A percentile compares a stretch with the other conserved stretches of the same genome.
Conservation (phyloP, 2,888 invertebrate genomes). For the Acanthococcus lagerstroemiae region DNA sequence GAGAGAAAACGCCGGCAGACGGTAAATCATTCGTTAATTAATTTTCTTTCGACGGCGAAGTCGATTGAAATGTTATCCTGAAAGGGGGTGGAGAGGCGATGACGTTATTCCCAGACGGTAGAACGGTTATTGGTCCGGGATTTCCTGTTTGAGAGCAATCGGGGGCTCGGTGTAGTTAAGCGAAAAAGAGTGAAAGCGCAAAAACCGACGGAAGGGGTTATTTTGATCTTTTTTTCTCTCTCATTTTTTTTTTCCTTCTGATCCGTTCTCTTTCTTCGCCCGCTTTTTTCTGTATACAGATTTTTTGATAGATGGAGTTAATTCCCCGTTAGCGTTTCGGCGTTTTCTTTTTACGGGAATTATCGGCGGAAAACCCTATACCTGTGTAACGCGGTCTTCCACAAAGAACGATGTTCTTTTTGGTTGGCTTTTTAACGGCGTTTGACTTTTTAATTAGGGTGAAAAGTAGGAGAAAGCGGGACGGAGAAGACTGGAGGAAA, state of each 20-base stretch:
- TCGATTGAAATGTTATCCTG: slow-evolving; percentile 1
- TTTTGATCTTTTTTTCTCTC: not conserved
- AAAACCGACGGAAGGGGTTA: not conserved
- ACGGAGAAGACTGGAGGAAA: too few relatives aligned
- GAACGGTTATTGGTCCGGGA: not conserved
- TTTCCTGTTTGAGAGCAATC: not conserved
- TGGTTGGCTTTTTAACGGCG: not conserved
- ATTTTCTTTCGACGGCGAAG: slow-evolving; percentile 20
- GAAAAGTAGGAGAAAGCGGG: too few relatives aligned
- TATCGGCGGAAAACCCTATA: not conserved
- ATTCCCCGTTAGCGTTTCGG: not conserved
- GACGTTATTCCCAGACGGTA: not conserved
- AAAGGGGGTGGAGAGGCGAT: not conserved
- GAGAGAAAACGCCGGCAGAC: slow-evolving; percentile 1
- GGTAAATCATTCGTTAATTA: slow-evolving; percentile 25
- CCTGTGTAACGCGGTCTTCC: not conserved
- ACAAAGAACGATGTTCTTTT: not conserved
- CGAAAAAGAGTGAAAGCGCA: too few relatives aligned
- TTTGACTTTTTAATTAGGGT: slow-evolving; percentile 1
- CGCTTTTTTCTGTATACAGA: not conserved
- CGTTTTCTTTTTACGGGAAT: not conserved
- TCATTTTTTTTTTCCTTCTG: not conserved
- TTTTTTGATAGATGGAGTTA: not conserved
- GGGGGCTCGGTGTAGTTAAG: not conserved
- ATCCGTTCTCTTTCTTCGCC: not conserved